These are phyloP conservation scores for Plectropomus leopardus DNA, from an alignment of 2,113 vertebrate genomes.

Conservation along the genomic window DNA sequence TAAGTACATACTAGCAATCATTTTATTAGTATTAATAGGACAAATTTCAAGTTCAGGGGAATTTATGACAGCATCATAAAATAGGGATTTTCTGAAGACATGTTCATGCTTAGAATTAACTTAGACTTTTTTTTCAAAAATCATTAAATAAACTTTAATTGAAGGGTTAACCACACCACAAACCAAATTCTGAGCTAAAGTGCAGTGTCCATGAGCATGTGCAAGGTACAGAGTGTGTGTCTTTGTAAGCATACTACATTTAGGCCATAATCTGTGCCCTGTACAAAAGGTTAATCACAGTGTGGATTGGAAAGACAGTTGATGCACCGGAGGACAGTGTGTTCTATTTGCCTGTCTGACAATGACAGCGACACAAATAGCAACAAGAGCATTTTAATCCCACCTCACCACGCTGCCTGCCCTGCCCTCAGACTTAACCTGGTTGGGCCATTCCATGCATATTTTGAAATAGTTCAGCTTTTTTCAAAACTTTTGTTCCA, in stretches of 20 bases:
- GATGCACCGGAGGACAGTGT: constrained; percentile 49
- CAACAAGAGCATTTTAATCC: constrained; percentile 73
- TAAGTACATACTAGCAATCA: no score
- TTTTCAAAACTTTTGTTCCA: background rate
- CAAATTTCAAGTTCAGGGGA: background rate
- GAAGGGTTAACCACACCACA: background rate
- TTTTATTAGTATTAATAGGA: background rate
- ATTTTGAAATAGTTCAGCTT: constrained; percentile 4
- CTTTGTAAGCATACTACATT: constrained; percentile 19
- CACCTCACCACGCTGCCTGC: constrained; percentile 36
- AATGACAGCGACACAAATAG: constrained; percentile 66
- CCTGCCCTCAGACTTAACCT: constrained; percentile 39
- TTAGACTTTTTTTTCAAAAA: background rate
- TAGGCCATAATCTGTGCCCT: constrained; percentile 63
- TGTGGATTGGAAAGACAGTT: constrained; percentile 45
- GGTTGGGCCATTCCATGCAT: background rate
- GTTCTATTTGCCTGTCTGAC: constrained; percentile 50
- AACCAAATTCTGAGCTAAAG: background rate
- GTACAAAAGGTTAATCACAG: constrained; percentile 62
- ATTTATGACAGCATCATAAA: background rate
- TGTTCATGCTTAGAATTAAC: background rate
- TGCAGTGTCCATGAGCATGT: background rate
- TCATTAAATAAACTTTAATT: background rate
- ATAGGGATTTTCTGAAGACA: no score
- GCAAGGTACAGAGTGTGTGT: background rate